These are phyloP conservation scores for Allenopithecus nigroviridis DNA, from an alignment of 2,797 vertebrate genomes.

Conservation along the genomic window DNA sequence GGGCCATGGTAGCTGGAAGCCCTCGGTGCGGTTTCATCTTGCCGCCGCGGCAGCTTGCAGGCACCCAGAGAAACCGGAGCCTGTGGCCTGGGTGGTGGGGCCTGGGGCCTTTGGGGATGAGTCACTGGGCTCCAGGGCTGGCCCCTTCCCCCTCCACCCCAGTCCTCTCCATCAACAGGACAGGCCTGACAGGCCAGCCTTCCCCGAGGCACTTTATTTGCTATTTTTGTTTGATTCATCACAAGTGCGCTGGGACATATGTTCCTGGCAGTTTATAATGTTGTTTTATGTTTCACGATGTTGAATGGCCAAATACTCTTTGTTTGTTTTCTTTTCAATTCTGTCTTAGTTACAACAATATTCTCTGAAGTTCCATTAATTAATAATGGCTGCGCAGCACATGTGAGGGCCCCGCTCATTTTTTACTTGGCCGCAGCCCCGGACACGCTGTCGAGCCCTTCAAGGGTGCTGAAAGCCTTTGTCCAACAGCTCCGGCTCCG, in stretches of 20 bases:
- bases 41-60: not conserved
- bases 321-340: slow-evolving; percentile 76
- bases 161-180: slow-evolving; percentile 9
- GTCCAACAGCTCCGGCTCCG: slow-evolving; percentile 35
- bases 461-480: slow-evolving; percentile 70
- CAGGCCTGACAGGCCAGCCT: slow-evolving; percentile 31
- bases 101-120: not conserved
- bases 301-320: slow-evolving; percentile 69
- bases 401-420: slow-evolving; percentile 67
- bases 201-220: slow-evolving; percentile 44
- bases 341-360: slow-evolving; percentile 70
- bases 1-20: not conserved
- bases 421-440: slow-evolving; percentile 56
- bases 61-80: not conserved
- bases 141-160: not conserved
- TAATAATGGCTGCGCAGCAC: slow-evolving; percentile 75
- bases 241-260: slow-evolving; percentile 58
- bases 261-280: slow-evolving; percentile 63
- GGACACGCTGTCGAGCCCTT: slow-evolving; percentile 15
- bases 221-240: slow-evolving; percentile 75
- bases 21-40: not conserved
- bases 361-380: slow-evolving; percentile 74
- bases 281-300: slow-evolving; percentile 72
- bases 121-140: not conserved
- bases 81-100: not conserved